Evolutionary conservation across 2,113 vertebrate species (phyloP), one percentile per base, ranked within the genome.

Genomic region (Mesoclemmys tuberculata): DNA sequence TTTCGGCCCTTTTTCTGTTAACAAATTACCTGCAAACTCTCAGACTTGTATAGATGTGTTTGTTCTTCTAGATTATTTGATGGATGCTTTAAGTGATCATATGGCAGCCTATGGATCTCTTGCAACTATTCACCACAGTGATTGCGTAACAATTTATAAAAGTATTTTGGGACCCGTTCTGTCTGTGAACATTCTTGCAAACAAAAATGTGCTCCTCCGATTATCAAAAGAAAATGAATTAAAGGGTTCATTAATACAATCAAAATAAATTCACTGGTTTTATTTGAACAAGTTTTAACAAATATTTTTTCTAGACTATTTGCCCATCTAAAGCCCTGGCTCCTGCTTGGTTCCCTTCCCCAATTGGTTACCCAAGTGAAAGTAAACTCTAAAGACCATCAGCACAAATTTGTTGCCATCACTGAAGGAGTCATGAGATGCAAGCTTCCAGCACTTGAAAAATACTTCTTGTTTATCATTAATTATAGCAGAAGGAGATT

Each of bases 401-500:
- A 88, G 80, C 81, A 79, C 38, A 80, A 81, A n/a, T 61, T 78
- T 80, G 74, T 68, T 86, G 48, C 90, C 56, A 46, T 55, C 81
- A 74, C 64, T 86, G 78, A 84, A 91, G 64, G 22, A 77, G 83
- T 35, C 10, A 64, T 35, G 64, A 68, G 90, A 41, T 49, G 44
- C 78, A 74, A 81, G 7, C 78, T 71, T 85, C 22, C 64, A 83
- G 38, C 51, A 71, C 61, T 79, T 85, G 71, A 58, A 81, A 49
- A 6, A 31, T 49, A 78, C 7, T n/a, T 38, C 51, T 79, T 87
- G 54, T 1, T 82, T 85, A 64, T 80, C 38, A 64, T 94, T 88
- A 74, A 90, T 80, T 90, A 89, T 89, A 86, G 56, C 48, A 93
- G 44, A n/a, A 84, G n/a, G 85, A 61, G 71, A 46, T 84, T 46